A percentile compares a stretch with the other conserved stretches of the same genome.
Conservation (phyloP, 1,140 invertebrate genomes). For the Samia ricini region DNA sequence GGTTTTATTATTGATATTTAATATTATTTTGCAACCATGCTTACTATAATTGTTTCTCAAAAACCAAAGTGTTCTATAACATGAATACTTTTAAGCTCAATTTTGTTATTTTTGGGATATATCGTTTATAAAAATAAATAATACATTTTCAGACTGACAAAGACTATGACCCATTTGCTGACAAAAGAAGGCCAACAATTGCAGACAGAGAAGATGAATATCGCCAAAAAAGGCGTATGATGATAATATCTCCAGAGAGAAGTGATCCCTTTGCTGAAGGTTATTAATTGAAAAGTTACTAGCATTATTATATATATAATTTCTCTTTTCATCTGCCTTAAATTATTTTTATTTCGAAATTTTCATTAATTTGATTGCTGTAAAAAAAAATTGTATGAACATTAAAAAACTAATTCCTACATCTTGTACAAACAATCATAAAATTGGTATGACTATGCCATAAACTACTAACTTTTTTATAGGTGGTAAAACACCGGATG, state of each 20-base stretch:
- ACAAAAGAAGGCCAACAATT: slow-evolving; percentile 92
- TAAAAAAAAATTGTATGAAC: too few species aligned
- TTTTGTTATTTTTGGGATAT: neutral
- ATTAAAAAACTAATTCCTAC: too few species aligned
- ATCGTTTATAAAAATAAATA: neutral
- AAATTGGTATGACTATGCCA: neutral
- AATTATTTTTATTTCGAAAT: too few species aligned
- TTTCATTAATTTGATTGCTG: too few species aligned
- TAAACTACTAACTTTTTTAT: slow-evolving; percentile 67
- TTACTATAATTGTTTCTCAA: too few species aligned
- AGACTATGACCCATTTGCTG: slow-evolving; percentile 98
- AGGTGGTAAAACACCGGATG: slow-evolving; percentile 99
- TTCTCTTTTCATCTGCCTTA: too few species aligned
- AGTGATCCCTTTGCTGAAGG: slow-evolving; percentile 98
- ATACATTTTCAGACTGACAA: slow-evolving; percentile 85
- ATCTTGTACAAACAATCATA: neutral
- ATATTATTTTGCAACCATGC: too few species aligned
- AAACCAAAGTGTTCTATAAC: too few species aligned
- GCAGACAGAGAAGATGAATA: slow-evolving; percentile 98
- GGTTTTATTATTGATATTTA: too few species aligned
- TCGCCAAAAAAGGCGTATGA: slow-evolving; percentile 88
- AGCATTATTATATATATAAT: too few species aligned
- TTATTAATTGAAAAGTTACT: slow-evolving; percentile 49
- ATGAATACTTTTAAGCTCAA: too few species aligned
- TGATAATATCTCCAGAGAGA: slow-evolving; percentile 97